These are phyloP conservation scores for Drosophila maculinotata DNA, from an alignment of 2,888 invertebrate species.

Conservation along the genomic window DNA sequence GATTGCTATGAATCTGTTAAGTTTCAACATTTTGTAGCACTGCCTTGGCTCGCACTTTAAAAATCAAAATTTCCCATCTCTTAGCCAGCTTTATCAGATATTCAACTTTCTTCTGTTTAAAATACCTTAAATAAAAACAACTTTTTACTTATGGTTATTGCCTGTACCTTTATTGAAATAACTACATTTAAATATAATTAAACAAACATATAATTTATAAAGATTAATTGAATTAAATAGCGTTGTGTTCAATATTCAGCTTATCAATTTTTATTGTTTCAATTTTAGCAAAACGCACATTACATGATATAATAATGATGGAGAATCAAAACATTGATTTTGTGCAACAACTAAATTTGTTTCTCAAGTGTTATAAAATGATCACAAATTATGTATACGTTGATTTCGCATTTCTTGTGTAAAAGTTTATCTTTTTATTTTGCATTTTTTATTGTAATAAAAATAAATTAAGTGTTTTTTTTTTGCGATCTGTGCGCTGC, in stretches of 20 bases:
- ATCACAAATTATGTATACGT: constrained; percentile 74
- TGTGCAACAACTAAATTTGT: constrained; percentile 37
- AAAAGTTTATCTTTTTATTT: constrained; percentile 59
- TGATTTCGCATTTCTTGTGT: constrained; percentile 49
- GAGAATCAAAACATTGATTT: constrained; percentile 27
- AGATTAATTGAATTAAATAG: constrained; percentile 15
- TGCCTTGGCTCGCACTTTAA: neutral
- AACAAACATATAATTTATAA: constrained; percentile 17
- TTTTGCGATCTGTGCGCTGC: constrained; percentile 33
- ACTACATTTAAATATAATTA: constrained; percentile 18
- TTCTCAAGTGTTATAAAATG: constrained; percentile 63
- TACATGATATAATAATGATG: constrained; percentile 45
- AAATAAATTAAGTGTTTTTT: constrained; percentile 68
- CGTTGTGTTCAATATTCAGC: constrained; percentile 35
- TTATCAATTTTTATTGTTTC: constrained; percentile 58
- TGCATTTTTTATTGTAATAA: constrained; percentile 37
- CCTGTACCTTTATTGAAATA: constrained; percentile 51
- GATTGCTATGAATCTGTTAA: neutral
- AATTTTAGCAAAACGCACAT: constrained; percentile 40
- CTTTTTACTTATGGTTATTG: neutral
- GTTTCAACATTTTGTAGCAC: neutral
- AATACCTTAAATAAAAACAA: neutral
- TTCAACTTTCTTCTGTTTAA: neutral
- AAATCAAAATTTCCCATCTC: neutral
- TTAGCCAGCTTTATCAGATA: too few relatives aligned